Evolutionary conservation across 2,888 invertebrate genomes (phyloP), one percentile per base, ranked within the genome.

Genomic region (Hipparchia sbordonii): DNA sequence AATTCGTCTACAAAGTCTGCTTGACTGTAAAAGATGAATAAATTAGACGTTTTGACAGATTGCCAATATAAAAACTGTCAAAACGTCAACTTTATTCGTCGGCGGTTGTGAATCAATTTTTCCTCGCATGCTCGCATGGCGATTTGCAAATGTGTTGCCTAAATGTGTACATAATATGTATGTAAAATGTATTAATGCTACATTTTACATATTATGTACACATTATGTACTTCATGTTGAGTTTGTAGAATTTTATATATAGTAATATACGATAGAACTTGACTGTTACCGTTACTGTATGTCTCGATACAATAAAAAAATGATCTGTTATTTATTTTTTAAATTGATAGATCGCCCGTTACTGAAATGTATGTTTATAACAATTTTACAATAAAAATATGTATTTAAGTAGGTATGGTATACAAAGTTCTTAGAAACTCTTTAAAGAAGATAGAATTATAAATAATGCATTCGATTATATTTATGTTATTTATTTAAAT

Each of bases 271-370:
- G 5, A 48, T 33, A 51, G 51, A 65, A 67, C 67, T 76, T 67
- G 72, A 60, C 66, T 54, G 13, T 65, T 60, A 60, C 12, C 68
- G 67, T 66, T 56, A 48, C 66, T 39, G 61, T 73, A 62, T 39
- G 61, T 60, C 52, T 56, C 33, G 33, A 52, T 12, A 4, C n/a
- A 4, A 39, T 39, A 4, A 39, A 23, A 48, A 1, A 51, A 7
- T 12, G 12, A 65, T 52, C 52, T 33, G 51, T 65, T 65, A 65
- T 51, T 65, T 51, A 51, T 51, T 33, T 51, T 51, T 9, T 46
- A 48, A n/a, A 46, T n/a, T 46, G 61, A 61, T 23, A 23, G 23
- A 23, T 23, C 23, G 1, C 23, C 23, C 23, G 23, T 23, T 23
- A 23, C n/a, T 63, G 51, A 39, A 5, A 39, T 39, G 1, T 10